Evolutionary conservation across 2,888 invertebrate genomes (phyloP).

Genomic region (Ceramica pisi): DNA sequence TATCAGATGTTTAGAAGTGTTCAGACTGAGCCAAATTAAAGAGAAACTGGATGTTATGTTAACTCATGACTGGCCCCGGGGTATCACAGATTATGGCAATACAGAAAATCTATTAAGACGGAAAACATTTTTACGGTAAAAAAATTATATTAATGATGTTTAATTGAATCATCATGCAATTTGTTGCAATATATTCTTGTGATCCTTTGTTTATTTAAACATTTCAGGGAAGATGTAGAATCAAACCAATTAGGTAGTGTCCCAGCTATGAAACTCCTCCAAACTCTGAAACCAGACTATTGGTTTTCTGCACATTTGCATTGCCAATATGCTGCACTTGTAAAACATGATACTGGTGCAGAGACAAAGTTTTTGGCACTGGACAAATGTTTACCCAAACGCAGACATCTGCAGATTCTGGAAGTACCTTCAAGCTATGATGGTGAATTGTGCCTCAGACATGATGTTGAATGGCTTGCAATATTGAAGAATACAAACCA

Average conservation of each 20-base stretch:
- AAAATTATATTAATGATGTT: not conserved
- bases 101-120: slow-evolving; percentile 92
- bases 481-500: slow-evolving; percentile 97
- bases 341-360: slow-evolving; percentile 92
- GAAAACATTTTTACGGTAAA: slow-evolving; percentile 96
- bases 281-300: slow-evolving; percentile 95
- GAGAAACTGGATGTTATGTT: slow-evolving; percentile 95
- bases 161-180: not conserved
- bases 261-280: slow-evolving; percentile 95
- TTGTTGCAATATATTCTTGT: not conserved
- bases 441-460: slow-evolving; percentile 91
- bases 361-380: slow-evolving; percentile 96
- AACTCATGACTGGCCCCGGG: slow-evolving; percentile 99
- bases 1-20: slow-evolving; percentile 94
- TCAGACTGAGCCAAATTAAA: slow-evolving; percentile 95
- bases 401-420: slow-evolving; percentile 97
- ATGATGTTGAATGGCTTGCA: slow-evolving; percentile 98
- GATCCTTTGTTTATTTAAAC: slow-evolving; percentile 23
- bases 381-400: slow-evolving; percentile 98
- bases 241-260: slow-evolving; percentile 96
- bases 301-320: slow-evolving; percentile 99
- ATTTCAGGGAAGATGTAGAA: slow-evolving; percentile 95
- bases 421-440: slow-evolving; percentile 91
- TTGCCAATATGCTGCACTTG: slow-evolving; percentile 97
- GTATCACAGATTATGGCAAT: slow-evolving; percentile 96